phyloP scores from a whole-genome alignment of 2,888 invertebrate species.

The Morpho deidamia region DNA sequence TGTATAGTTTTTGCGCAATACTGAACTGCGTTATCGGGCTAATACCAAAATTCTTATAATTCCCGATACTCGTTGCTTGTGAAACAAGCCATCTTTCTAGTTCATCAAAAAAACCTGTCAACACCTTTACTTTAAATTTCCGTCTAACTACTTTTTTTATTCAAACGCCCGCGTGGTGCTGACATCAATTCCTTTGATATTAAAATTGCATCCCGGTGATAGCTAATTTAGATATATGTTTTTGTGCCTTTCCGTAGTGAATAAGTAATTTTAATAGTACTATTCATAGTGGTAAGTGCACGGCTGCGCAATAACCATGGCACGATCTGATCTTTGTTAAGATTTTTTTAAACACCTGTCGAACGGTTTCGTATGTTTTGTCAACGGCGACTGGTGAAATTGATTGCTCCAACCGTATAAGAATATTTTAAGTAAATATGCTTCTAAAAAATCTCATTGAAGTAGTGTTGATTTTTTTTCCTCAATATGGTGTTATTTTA shows the following conservation, averaged over 20 bases:
- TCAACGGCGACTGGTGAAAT: constrained; percentile 1
- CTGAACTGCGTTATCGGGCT: not conserved
- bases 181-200: not conserved
- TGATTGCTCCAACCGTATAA: not conserved
- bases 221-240: not conserved
- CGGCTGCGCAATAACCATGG: constrained; percentile 43
- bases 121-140: no score
- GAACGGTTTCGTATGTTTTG: not conserved
- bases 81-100: no score
- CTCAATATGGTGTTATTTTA: no score
- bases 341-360: constrained; percentile 1
- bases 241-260: not conserved
- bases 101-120: no score
- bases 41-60: not conserved
- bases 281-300: constrained; percentile 14
- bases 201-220: not conserved
- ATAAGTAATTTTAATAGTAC: constrained; percentile 6
- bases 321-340: constrained; percentile 40
- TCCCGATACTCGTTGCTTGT: not conserved
- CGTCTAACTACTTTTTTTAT: not conserved
- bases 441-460: no score
- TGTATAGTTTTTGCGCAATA: no score
- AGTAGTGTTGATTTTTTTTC: no score
- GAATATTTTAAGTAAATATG: no score
- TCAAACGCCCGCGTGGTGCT: no score